A percentile compares a stretch with the other conserved stretches of the same genome.
Conservation (phyloP, 2,797 vertebrate species). For the Xyrichtys novacula region DNA sequence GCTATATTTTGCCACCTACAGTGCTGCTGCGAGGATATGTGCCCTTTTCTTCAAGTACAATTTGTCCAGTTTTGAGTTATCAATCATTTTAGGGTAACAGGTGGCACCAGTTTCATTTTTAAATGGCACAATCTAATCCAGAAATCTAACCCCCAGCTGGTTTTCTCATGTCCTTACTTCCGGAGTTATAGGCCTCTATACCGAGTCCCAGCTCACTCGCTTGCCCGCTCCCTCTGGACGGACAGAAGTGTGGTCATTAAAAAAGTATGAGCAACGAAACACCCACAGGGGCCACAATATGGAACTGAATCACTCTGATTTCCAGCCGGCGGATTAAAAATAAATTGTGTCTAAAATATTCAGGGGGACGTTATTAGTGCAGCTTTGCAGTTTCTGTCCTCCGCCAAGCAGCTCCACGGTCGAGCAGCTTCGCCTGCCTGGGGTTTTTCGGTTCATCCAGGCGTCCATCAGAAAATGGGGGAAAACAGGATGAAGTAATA, state of each 20-base stretch:
- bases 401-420: slow-evolving; percentile 55
- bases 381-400: slow-evolving; percentile 72
- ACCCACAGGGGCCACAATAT: slow-evolving; percentile 77
- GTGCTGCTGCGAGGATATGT: neutral
- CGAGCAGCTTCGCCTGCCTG: slow-evolving; percentile 52
- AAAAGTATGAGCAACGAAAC: slow-evolving; percentile 78
- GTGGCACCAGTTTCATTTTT: slow-evolving; percentile 9
- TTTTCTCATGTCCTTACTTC: slow-evolving; percentile 23
- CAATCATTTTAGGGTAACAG: neutral
- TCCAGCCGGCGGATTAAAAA: slow-evolving; percentile 82
- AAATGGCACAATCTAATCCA: slow-evolving; percentile 18
- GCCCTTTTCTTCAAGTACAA: neutral
- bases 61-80: neutral
- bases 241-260: slow-evolving; percentile 80
- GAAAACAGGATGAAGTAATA: slow-evolving; percentile 37
- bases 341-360: slow-evolving; percentile 87
- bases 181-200: slow-evolving; percentile 41
- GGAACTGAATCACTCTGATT: slow-evolving; percentile 82
- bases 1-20: too few relatives aligned
- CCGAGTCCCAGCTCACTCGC: slow-evolving; percentile 34
- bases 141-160: slow-evolving; percentile 12
- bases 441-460: slow-evolving; percentile 55
- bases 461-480: slow-evolving; percentile 22
- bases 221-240: slow-evolving; percentile 49
- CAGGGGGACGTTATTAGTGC: slow-evolving; percentile 76